A percentile compares a stretch with the other conserved stretches of the same genome.
phyloP scores from a whole-genome alignment of 2,888 invertebrate species.

The Teleiodes luculella region DNA sequence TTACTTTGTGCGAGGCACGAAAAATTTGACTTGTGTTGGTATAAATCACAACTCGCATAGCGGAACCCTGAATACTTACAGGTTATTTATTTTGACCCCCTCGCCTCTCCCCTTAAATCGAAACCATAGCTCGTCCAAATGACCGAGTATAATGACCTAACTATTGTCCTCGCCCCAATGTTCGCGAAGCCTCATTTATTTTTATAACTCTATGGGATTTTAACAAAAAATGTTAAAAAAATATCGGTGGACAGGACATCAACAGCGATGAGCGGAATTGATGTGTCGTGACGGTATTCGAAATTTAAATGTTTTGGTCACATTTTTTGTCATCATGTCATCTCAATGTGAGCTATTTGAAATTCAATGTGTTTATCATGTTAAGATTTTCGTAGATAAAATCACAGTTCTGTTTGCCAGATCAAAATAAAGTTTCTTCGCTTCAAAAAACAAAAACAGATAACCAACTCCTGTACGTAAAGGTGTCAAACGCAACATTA shows the following conservation, averaged over 20 bases:
- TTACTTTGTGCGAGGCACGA: too few relatives aligned
- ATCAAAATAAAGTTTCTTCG: too few relatives aligned
- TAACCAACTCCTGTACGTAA: too few relatives aligned
- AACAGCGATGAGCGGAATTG: conserved; percentile 50
- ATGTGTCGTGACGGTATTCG: conserved; percentile 54
- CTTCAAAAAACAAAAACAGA: too few relatives aligned
- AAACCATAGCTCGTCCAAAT: conserved; percentile 60
- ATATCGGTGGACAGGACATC: conserved; percentile 47
- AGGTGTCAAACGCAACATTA: too few relatives aligned
- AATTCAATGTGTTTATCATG: not conserved
- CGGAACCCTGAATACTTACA: conserved; percentile 52
- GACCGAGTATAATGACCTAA: conserved; percentile 74
- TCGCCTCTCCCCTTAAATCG: conserved; percentile 43
- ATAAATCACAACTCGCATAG: conserved; percentile 42
- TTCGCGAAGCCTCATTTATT: conserved; percentile 70
- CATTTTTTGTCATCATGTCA: conserved; percentile 22
- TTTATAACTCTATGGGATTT: conserved; percentile 68
- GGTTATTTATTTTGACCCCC: conserved; percentile 54
- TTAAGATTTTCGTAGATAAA: too few relatives aligned
- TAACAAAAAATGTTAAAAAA: conserved; percentile 56
- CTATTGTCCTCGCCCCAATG: conserved; percentile 73
- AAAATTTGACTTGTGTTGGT: too few relatives aligned
- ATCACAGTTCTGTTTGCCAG: too few relatives aligned
- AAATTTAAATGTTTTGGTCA: conserved; percentile 44
- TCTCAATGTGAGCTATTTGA: conserved; percentile 26